Percentiles rank a stretch among this genome's conserved stretches.
Evolutionary conservation across 1,140 invertebrate genomes (phyloP).

Genomic region (Drosophila suzukii): DNA sequence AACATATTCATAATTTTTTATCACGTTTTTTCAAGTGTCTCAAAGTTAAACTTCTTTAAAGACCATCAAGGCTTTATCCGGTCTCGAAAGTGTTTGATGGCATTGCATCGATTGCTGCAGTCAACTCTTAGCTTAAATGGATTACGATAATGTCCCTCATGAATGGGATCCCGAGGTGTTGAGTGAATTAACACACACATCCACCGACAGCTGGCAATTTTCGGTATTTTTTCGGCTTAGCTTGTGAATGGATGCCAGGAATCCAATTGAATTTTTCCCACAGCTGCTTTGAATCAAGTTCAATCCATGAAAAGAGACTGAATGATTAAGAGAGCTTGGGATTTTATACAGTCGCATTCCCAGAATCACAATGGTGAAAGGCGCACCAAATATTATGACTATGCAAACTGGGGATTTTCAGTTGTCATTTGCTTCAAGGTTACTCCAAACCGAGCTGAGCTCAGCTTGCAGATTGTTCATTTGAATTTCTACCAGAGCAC

Average conservation of each 20-base stretch:
- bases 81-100: conserved; percentile 10
- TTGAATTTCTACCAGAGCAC: conserved; percentile 22
- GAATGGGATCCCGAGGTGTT: conserved; percentile 40
- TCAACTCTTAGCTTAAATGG: conserved; percentile 47
- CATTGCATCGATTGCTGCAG: conserved; percentile 40
- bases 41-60: conserved; percentile 32
- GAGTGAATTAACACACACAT: conserved; percentile 46
- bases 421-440: conserved; percentile 12
- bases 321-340: conserved; percentile 26
- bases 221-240: conserved; percentile 23
- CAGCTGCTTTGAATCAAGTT: neutral
- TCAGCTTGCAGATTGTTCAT: conserved; percentile 27
- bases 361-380: neutral
- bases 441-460: conserved; percentile 16
- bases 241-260: conserved; percentile 27
- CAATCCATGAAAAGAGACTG: conserved; percentile 2
- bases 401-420: conserved; percentile 4
- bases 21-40: neutral
- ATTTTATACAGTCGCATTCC: conserved; percentile 9
- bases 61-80: conserved; percentile 22
- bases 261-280: conserved; percentile 41
- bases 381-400: conserved; percentile 29
- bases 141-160: conserved; percentile 50
- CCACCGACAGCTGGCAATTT: conserved; percentile 18
- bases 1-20: too few relatives aligned